Conservation (phyloP, 2,797 vertebrate species). For the Trematomus bernacchii region DNA sequence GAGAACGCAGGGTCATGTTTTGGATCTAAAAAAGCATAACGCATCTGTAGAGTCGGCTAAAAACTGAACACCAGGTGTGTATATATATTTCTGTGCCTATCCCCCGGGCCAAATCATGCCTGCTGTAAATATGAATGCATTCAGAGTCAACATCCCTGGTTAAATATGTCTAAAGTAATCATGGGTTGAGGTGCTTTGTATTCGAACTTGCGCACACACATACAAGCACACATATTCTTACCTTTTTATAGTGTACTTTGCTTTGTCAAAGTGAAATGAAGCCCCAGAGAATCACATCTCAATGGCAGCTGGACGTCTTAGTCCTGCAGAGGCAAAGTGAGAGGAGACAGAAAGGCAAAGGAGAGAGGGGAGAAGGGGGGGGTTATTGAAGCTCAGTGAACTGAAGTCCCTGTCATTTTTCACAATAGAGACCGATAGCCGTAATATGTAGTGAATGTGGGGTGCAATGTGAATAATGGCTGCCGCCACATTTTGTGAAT, state of each 20-base stretch:
- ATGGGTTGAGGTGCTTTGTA: not conserved
- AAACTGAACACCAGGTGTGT: conserved; percentile 74
- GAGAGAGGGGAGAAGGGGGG: conserved; percentile 12
- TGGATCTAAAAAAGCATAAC: conserved; percentile 66
- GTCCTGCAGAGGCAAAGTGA: conserved; percentile 65
- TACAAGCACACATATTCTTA: conserved; percentile 47
- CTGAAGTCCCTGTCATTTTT: conserved; percentile 72
- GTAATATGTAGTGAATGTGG: conserved; percentile 72
- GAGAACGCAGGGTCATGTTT: conserved; percentile 63
- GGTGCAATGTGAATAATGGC: conserved; percentile 72
- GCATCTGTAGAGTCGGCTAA: conserved; percentile 62
- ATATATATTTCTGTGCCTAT: conserved; percentile 43
- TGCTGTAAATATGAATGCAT: conserved; percentile 54
- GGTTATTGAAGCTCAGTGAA: conserved; percentile 69
- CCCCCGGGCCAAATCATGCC: conserved; percentile 41
- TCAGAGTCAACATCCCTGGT: conserved; percentile 55
- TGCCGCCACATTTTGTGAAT: conserved; percentile 71
- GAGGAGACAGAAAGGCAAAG: conserved; percentile 22
- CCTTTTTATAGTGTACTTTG: conserved; percentile 68
- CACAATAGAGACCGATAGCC: conserved; percentile 74
- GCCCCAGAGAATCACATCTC: conserved; percentile 82
- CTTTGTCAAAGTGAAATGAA: conserved; percentile 70
- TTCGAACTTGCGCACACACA: conserved; percentile 21
- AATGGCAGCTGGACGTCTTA: conserved; percentile 67
- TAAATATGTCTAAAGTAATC: conserved; percentile 48